Evolutionary conservation across 2,113 vertebrate species (phyloP).

Genomic region (Choloepus hoffmanni): DNA sequence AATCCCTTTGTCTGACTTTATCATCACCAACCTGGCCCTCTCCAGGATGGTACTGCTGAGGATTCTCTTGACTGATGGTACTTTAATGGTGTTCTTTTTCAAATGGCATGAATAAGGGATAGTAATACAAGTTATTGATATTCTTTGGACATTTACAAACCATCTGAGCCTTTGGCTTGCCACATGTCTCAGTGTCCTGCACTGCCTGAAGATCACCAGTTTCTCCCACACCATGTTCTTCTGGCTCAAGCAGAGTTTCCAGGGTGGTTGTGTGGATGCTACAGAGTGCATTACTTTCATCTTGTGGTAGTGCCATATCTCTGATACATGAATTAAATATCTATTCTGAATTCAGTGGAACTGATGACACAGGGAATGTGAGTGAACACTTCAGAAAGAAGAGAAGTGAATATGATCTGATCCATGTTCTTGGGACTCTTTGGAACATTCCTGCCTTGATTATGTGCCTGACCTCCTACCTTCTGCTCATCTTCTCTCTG

Average conservation of each 20-base stretch:
- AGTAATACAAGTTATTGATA: background rate
- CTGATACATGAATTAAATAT: constrained; percentile 56
- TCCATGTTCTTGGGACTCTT: constrained; percentile 49
- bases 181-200: constrained; percentile 75
- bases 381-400: background rate
- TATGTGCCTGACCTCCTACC: constrained; percentile 39
- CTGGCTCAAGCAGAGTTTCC: constrained; percentile 77
- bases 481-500: constrained; percentile 74
- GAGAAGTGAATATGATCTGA: background rate
- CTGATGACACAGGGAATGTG: background rate
- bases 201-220: constrained; percentile 76
- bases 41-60: constrained; percentile 65
- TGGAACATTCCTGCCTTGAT: constrained; percentile 56
- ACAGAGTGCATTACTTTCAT: constrained; percentile 7
- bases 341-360: background rate
- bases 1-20: constrained; percentile 68
- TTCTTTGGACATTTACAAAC: constrained; percentile 68
- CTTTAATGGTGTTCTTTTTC: background rate
- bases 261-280: constrained; percentile 59
- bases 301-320: background rate
- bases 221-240: constrained; percentile 69
- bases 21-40: constrained; percentile 62
- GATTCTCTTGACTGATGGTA: constrained; percentile 13
- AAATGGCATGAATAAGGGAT: background rate
- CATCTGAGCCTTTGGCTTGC: constrained; percentile 66